Evolutionary conservation across 2,797 vertebrate genomes (phyloP), one percentile per base, ranked within the genome.

Genomic region (Selene dorsalis): DNA sequence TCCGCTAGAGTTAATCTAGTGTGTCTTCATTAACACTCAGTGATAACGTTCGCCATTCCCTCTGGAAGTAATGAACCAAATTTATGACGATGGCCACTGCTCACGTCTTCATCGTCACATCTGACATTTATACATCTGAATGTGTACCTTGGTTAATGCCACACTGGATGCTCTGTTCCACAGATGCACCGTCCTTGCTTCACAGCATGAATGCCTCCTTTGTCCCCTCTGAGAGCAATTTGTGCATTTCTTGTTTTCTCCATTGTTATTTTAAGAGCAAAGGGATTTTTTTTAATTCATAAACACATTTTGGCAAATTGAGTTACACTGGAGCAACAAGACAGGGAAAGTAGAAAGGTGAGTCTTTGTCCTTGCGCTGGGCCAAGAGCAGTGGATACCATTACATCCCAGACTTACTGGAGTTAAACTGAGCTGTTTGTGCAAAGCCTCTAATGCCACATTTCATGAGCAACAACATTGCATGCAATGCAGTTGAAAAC

Each of bases 191-290:
- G 20, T 18, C 8, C 28, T 66, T 43, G 41, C 57, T 10, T 52
- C 24, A 38, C 63, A 26, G 60, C 41, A 24, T 0, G 24, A 43
- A 57, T 12, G 30, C 41, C 14, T 52, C 50, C 53, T 68, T 22
- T 43, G 0, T 11, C 35, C 58, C n/a, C 18, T 53, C 58, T 71
- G 52, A 82, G 45, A 72, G 47, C 59, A 68, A 56, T 83, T 59
- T 72, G 41, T 43, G 9, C 39, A 35, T 26, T 26, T 72, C 22
- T n/a, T 48, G 24, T 28, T 17, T n/a, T 38, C 64, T 71, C 56
- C 35, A 7, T 35, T 66, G 28, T 66, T 39, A 55, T 48, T 80
- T 50, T 26, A 56, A 35, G n/a, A 70, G 35, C 55, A 12, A 41
- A 43, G 1, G 0, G 8, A 8, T 35, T 63, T 75, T 70, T 59